phyloP scores from a whole-genome alignment of 2,888 invertebrate species.

The Synergus laeviventris region DNA sequence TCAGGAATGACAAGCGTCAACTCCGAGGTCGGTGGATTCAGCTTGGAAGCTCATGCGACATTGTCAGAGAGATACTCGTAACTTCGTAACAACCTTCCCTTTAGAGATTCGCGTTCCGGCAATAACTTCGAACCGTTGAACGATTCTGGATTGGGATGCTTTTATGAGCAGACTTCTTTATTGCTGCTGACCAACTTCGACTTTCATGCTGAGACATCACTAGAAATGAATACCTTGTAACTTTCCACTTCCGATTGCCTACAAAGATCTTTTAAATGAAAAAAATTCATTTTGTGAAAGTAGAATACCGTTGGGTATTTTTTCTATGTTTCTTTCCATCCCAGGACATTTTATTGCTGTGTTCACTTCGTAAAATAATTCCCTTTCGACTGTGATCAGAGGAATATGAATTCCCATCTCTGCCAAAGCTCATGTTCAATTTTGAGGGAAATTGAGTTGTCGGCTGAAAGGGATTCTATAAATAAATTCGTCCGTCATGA shows the following conservation, averaged over 20 bases:
- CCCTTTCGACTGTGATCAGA: no score
- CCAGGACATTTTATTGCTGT: no score
- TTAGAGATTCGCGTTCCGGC: not conserved
- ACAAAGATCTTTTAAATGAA: not conserved
- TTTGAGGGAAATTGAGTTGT: not conserved
- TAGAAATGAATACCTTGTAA: not conserved
- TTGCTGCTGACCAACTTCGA: constrained; percentile 9
- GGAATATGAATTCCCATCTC: not conserved
- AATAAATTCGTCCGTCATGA: not conserved
- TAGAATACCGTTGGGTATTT: no score
- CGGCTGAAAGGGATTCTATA: not conserved
- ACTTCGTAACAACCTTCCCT: not conserved
- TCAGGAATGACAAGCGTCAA: not conserved
- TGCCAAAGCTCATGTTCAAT: not conserved
- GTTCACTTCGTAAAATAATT: not conserved
- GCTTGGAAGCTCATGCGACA: not conserved
- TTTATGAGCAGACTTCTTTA: constrained; percentile 6
- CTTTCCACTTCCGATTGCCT: not conserved
- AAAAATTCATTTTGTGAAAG: not conserved
- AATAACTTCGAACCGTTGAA: not conserved
- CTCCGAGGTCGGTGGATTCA: not conserved
- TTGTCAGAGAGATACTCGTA: not conserved
- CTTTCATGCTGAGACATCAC: constrained; percentile 15
- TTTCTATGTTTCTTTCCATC: no score
- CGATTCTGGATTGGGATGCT: not conserved